A percentile compares a stretch with the other conserved stretches of the same genome.
These are phyloP conservation scores for Epinephelus malabaricus DNA, from an alignment of 2,797 vertebrate species.

Conservation along the genomic window DNA sequence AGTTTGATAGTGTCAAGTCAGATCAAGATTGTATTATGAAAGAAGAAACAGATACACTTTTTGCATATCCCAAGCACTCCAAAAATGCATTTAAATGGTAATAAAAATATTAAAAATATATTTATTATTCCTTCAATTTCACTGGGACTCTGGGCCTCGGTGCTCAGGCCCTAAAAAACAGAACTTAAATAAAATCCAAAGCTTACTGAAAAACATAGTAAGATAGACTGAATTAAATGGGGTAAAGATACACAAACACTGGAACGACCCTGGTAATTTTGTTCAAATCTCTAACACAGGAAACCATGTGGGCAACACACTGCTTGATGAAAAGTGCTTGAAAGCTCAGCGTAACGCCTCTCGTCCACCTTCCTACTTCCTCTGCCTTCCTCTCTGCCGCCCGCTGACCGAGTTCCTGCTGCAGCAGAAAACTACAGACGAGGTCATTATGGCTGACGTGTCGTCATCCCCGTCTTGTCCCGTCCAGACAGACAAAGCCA, in stretches of 20 bases:
- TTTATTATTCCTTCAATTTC: no score
- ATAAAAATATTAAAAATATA: no score
- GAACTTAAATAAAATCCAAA: no score
- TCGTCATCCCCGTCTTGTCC: conserved; percentile 69
- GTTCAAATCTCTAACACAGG: neutral
- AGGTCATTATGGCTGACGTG: conserved; percentile 70
- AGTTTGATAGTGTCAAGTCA: no score
- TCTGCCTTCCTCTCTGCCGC: conserved; percentile 35
- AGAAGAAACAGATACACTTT: no score
- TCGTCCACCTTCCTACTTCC: conserved; percentile 38
- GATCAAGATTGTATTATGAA: no score
- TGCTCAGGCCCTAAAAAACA: no score
- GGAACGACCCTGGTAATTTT: neutral
- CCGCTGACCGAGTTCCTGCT: conserved; percentile 65
- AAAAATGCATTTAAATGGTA: no score
- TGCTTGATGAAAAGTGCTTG: conserved; percentile 17
- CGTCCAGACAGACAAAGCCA: conserved; percentile 67
- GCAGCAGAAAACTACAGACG: conserved; percentile 66
- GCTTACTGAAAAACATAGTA: no score
- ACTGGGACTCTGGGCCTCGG: no score
- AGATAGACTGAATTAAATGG: no score
- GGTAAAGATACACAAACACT: neutral
- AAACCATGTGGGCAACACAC: neutral
- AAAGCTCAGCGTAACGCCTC: conserved; percentile 24
- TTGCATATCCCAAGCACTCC: no score